phyloP scores from a whole-genome alignment of 2,888 invertebrate genomes.

The Drosophila algonquin region DNA sequence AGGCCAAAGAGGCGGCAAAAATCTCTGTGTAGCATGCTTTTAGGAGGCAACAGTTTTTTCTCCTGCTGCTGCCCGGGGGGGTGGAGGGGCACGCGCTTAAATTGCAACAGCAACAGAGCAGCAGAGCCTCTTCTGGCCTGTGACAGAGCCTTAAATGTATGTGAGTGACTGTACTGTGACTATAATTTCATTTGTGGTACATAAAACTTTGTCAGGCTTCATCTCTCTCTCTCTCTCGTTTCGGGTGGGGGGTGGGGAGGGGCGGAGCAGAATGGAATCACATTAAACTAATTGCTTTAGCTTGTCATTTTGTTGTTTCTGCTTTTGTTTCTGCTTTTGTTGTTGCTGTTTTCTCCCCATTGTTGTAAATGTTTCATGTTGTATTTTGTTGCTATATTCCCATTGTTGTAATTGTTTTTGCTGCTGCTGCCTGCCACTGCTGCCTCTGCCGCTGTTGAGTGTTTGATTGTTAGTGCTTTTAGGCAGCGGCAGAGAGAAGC shows the following conservation, averaged over 20 bases:
- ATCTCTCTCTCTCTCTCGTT: conserved; percentile 51
- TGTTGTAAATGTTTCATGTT: conserved; percentile 76
- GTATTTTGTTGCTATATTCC: conserved; percentile 53
- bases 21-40: conserved; percentile 67
- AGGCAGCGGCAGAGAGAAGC: conserved; percentile 39
- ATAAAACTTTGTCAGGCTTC: conserved; percentile 71
- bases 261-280: conserved; percentile 50
- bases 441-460: conserved; percentile 19
- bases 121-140: conserved; percentile 36
- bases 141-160: conserved; percentile 38
- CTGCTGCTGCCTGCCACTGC: neutral
- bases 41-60: conserved; percentile 59
- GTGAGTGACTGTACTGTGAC: conserved; percentile 53
- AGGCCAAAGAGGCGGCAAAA: conserved; percentile 36
- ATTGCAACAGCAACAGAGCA: conserved; percentile 60
- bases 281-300: conserved; percentile 79
- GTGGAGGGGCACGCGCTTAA: conserved; percentile 54
- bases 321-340: conserved; percentile 21
- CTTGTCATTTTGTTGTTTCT: conserved; percentile 62
- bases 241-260: conserved; percentile 2
- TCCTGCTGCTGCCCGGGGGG: neutral
- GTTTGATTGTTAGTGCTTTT: conserved; percentile 53
- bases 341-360: conserved; percentile 30
- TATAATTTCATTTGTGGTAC: conserved; percentile 79
- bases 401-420: conserved; percentile 33